Evolutionary conservation across 2,797 vertebrate genomes (phyloP), one percentile per base, ranked within the genome.

Genomic region (Platyrinchus mystaceus): DNA sequence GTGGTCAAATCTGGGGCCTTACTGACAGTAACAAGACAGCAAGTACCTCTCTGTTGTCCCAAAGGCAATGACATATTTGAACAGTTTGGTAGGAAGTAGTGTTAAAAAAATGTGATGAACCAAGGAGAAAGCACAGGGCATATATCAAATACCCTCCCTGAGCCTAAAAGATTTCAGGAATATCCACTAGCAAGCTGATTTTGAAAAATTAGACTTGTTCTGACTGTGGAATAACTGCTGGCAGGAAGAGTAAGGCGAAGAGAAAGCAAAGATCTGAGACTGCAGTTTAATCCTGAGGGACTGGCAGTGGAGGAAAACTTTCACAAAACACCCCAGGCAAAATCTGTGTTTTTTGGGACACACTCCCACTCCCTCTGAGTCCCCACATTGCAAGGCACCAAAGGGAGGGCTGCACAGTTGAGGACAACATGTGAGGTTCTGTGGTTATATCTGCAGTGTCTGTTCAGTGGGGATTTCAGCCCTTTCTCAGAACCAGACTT

Each of bases 351-450:
- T 85, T 46, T 20, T 58, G 49, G 56, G 49, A 78, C 4, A 36
- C 8, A 8, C 12, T 68, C 8, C 20, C 14, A 4, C 43, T 50
- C 1, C 16, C 17, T 37, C 44, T 0, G 1, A 32, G 30, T 17
- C 12, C 26, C 46, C 8, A 1, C 1, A 1, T 46, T 78, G 37
- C 36, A 34, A 37, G 7, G 34, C 27, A n/a, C 6, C 1, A 5
- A 27, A 66, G 34, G 44, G 10, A 66, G 26, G 63, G 10, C 15
- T 58, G 56, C 2, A 1, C 30, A 44, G 23, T 21, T 37, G n/a
- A 24, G 24, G 20, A 3, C 39, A 32, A 56, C 17, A n/a, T 0
- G 0, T 28, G 58, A 28, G 23, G 4, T 12, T 73, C 11, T n/a
- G 12, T 12, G 44, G 12, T 5, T 32, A 14, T 3, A 3, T 16